These are phyloP conservation scores for Lamellibrachia columna DNA, from an alignment of 2,888 invertebrate species.

Conservation along the genomic window DNA sequence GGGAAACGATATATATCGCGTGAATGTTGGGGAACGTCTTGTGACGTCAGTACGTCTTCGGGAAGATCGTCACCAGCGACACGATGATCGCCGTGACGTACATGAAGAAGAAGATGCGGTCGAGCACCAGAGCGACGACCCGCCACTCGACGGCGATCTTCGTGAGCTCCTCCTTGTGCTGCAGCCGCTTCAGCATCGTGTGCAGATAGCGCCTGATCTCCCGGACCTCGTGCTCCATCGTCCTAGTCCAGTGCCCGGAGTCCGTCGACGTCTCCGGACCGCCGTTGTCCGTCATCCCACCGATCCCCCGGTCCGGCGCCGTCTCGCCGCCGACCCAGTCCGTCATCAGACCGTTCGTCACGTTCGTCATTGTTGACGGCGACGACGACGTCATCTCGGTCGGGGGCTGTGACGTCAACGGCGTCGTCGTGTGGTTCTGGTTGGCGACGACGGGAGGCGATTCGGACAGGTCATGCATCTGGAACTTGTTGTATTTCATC, in stretches of 20 bases:
- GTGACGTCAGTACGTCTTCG: slow-evolving; percentile 31
- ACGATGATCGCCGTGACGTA: slow-evolving; percentile 42
- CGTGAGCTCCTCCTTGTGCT: slow-evolving; percentile 42
- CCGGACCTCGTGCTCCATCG: slow-evolving; percentile 57
- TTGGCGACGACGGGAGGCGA: not conserved
- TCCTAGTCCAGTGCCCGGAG: slow-evolving; percentile 29
- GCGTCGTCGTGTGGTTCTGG: not conserved
- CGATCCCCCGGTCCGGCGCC: not conserved
- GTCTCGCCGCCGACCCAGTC: not conserved
- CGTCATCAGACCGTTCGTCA: not conserved
- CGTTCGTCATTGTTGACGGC: not conserved
- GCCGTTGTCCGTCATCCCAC: not conserved
- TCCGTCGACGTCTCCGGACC: not conserved
- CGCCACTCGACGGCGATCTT: slow-evolving; percentile 44
- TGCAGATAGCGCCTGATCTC: slow-evolving; percentile 55
- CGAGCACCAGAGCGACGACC: slow-evolving; percentile 44
- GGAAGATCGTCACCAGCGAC: slow-evolving; percentile 45
- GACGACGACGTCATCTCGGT: slow-evolving; percentile 3
- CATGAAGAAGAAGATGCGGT: slow-evolving; percentile 44
- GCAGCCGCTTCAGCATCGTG: slow-evolving; percentile 49
- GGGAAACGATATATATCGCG: too few species aligned
- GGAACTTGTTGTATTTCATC: slow-evolving; percentile 42
- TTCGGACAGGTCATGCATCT: slow-evolving; percentile 21
- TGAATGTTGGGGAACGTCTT: not conserved
- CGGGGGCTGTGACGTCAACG: not conserved